A percentile compares a stretch with the other conserved stretches of the same genome.
Evolutionary conservation across 2,888 invertebrate species (phyloP).

Genomic region (Formica aserva): DNA sequence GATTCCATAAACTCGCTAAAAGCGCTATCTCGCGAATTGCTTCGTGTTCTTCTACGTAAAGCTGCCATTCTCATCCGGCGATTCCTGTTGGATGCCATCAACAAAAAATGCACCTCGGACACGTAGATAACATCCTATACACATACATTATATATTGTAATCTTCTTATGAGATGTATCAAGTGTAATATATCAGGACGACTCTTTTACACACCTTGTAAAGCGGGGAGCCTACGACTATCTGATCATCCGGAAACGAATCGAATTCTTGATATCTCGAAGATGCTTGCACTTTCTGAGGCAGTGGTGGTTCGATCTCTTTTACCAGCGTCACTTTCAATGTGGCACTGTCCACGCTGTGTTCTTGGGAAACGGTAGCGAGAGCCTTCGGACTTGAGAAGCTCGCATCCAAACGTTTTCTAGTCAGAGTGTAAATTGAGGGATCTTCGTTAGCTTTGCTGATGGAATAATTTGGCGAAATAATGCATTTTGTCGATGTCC

Average conservation of each 20-base stretch:
- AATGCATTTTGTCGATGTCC: background rate
- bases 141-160: conserved; percentile 18
- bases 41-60: background rate
- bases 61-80: background rate
- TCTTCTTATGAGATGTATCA: background rate
- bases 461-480: background rate
- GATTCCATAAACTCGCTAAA: background rate
- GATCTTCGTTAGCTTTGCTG: background rate
- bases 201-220: conserved; percentile 16
- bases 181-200: background rate
- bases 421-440: background rate
- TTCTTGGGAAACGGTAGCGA: background rate
- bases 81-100: conserved; percentile 65
- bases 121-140: conserved; percentile 49
- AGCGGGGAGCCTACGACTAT: background rate
- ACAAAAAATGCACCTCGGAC: conserved; percentile 67
- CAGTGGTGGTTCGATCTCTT: background rate
- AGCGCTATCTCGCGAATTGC: background rate
- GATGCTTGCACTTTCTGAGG: background rate
- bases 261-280: background rate
- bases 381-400: background rate
- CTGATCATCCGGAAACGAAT: background rate
- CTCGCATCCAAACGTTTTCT: conserved; percentile 2
- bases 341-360: background rate
- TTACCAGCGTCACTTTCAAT: conserved; percentile 12